Evolutionary conservation across 2,797 vertebrate genomes (phyloP), one percentile per base, ranked within the genome.

Genomic region (Adrianichthys oophorus): DNA sequence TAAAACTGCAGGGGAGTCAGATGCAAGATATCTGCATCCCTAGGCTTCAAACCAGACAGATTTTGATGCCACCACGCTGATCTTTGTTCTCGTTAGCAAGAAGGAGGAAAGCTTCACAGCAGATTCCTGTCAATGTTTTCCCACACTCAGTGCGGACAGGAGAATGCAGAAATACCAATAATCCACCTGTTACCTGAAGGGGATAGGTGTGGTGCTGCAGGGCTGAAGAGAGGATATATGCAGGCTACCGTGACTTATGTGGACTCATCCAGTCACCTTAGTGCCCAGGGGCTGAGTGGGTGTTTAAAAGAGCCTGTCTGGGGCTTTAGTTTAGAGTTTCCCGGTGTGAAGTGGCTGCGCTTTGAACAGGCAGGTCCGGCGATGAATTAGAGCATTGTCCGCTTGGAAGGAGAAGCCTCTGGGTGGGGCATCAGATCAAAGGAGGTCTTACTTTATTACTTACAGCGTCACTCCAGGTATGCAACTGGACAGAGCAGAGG

Each of bases 371-470:
- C 73, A 76, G 80, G 76, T 85, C 81, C 70, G 62, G 74, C 85
- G 89, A 90, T 93, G 87, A 91, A 91, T 91, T 87, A 74, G 76
- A 75, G 78, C 63, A 87, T 90, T 91, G 88, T 91, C 79, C 74
- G 65, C 65, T 68, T 3, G 48, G 72, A 81, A 74, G 85, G 77
- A 70, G 80, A 86, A 76, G 86, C 84, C 82, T 80, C 66, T 80
- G 90, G 91, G 88, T 87, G 88, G 87, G 79, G 86, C 88, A 74
- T 78, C 71, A 87, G 68, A 91, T 93, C 90, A 93, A 92, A 93
- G 89, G 65, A 83, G 62, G 79, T 70, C 70, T 67, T 65, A 58
- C 84, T 89, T 91, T 90, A 91, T 91, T 92, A 87, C 84, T 80
- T 74, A 78, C 73, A 59, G 69, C 80, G 23, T 74, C 54, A 57